A percentile compares a stretch with the other conserved stretches of the same genome.
These are phyloP conservation scores for Drepana arcuata DNA, from an alignment of 1,140 invertebrate genomes.

Conservation along the genomic window DNA sequence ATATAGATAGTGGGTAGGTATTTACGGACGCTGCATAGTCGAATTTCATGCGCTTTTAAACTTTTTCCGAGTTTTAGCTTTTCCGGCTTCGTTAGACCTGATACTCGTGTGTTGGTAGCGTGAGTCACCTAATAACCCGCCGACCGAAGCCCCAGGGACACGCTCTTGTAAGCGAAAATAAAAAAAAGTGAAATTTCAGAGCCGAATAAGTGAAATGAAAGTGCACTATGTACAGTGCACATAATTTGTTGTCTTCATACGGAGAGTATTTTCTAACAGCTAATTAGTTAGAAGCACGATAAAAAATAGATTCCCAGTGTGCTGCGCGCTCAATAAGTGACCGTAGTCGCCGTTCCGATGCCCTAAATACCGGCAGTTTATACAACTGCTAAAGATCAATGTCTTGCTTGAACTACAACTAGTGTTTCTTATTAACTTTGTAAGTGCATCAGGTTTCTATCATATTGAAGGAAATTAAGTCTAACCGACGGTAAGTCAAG, in stretches of 20 bases:
- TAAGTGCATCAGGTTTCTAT: too few relatives aligned
- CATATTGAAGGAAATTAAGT: too few relatives aligned
- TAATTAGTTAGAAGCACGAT: slow-evolving; percentile 37
- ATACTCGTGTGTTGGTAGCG: too few relatives aligned
- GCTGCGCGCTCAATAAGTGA: slow-evolving; percentile 22
- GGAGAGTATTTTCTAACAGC: slow-evolving; percentile 34
- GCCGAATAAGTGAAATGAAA: slow-evolving; percentile 30
- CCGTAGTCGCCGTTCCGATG: slow-evolving; percentile 15
- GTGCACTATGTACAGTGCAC: slow-evolving; percentile 14
- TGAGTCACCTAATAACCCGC: too few relatives aligned
- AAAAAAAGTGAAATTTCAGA: too few relatives aligned
- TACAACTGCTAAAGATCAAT: slow-evolving; percentile 10
- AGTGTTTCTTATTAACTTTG: too few relatives aligned
- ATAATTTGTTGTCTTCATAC: too few relatives aligned
- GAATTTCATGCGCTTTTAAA: slow-evolving; percentile 35
- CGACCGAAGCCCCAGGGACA: too few relatives aligned
- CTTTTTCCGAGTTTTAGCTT: slow-evolving; percentile 22
- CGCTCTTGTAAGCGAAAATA: too few relatives aligned
- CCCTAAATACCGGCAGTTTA: slow-evolving; percentile 50
- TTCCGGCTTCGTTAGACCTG: too few relatives aligned
- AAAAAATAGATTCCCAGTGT: slow-evolving; percentile 54
- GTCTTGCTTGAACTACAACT: slow-evolving; percentile 7
- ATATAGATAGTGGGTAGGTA: slow-evolving; percentile 42
- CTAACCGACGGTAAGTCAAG: too few relatives aligned
- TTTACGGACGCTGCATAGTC: slow-evolving; percentile 48